These are phyloP conservation scores for Monoplex corrugatus DNA, from an alignment of 2,888 invertebrate species.

Conservation along the genomic window DNA sequence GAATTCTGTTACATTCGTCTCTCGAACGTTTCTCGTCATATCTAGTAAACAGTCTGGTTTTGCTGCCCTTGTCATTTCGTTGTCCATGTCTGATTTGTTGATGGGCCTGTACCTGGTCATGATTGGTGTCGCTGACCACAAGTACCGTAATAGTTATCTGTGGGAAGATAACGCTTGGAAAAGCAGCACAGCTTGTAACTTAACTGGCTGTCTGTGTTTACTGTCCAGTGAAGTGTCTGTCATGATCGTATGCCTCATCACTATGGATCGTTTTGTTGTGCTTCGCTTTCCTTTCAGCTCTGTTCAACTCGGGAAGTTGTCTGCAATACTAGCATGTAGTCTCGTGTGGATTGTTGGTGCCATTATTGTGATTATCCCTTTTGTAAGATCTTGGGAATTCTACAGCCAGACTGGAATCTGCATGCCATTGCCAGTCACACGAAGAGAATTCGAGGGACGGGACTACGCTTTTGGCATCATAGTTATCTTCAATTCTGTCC, in stretches of 20 bases:
- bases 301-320: constrained; percentile 62
- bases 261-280: constrained; percentile 85
- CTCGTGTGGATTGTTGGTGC: constrained; percentile 70
- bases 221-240: constrained; percentile 86
- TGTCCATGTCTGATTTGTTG: constrained; percentile 54
- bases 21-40: not conserved
- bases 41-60: not conserved
- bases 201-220: constrained; percentile 64
- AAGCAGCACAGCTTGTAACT: constrained; percentile 58
- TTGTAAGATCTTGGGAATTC: constrained; percentile 74
- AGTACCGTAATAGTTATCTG: constrained; percentile 63
- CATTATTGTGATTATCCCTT: constrained; percentile 71
- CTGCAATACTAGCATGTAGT: constrained; percentile 62
- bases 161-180: constrained; percentile 65
- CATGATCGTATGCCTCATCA: constrained; percentile 85
- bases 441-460: constrained; percentile 76
- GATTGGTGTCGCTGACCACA: constrained; percentile 63
- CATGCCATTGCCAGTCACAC: constrained; percentile 78
- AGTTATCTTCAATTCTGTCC: constrained; percentile 74
- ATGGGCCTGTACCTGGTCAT: constrained; percentile 67
- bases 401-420: constrained; percentile 75
- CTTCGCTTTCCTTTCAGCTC: constrained; percentile 84
- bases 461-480: constrained; percentile 78
- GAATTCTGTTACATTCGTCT: constrained; percentile 31
- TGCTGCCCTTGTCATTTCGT: constrained; percentile 46